Base-by-base conservation (phyloP, 1,140 invertebrate genomes). In the Drosophila novamexicana region DNA sequence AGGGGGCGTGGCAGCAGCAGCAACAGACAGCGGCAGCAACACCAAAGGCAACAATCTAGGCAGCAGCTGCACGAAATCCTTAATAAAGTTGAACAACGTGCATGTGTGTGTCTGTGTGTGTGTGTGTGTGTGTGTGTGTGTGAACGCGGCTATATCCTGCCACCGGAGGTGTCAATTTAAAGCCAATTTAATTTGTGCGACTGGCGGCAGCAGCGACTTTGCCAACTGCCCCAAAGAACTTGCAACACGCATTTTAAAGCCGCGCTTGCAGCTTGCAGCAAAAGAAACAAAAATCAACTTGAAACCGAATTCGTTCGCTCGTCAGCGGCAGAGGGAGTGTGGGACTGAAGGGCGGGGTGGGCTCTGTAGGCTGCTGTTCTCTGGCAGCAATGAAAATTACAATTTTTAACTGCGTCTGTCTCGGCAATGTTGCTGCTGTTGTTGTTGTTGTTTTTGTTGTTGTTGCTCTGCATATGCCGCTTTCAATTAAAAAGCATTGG, bases 151-250 rank as follows among this genome's bases (percentile, higher is more conserved):
- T 78, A 84, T 88, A 89, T 89, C 84, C 84, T 89, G 85, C 84
- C 77, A 89, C 80, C 84, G 84, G 84, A 89, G 84, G 89, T 91
- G 89, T 91, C 89, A 91, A 91, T 91, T 91, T 91, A 91, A 91
- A 91, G 89, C 89, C 89, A 91, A 91, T 91, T 91, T 89, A 91
- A 91, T 91, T 89, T 91, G 78, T 79, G 75, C 68, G 73, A 64
- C 77, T 40, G 53, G 58, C 70, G 62, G 66, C 83, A 29, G 50
- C 58, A 47, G 53, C 44, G 44, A 47, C 44, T 47, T 47, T 18
- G 44, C 44, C 50, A 58, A 70, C 63, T 67, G 68, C 59, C 58
- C 76, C 69, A 56, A 81, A 77, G 78, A 82, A 82, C 79, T 77
- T 82, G 79, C 72, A 70, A 69, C 70, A 62, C 53, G 69, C 47